Conservation (phyloP, 2,797 vertebrate species). For the Dallia pectoralis region DNA sequence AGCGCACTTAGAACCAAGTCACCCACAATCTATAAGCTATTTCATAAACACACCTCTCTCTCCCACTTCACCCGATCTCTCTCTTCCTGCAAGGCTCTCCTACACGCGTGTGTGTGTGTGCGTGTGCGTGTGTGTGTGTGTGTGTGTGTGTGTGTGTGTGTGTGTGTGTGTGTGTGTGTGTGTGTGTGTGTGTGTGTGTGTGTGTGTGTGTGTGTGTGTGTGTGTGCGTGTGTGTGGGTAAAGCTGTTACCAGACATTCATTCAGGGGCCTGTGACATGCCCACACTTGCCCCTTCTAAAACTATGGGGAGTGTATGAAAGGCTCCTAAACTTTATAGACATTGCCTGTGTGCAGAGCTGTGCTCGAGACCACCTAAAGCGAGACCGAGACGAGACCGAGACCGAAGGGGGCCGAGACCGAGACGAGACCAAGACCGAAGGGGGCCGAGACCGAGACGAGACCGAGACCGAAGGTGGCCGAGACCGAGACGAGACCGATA, state of each 20-base stretch:
- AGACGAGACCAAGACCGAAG: too few relatives aligned
- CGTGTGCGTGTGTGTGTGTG: too few relatives aligned
- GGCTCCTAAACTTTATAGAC: neutral
- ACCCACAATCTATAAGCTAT: neutral
- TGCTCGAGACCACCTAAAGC: too few relatives aligned
- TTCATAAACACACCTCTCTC: neutral
- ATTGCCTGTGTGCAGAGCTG: neutral
- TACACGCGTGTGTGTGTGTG: too few relatives aligned
- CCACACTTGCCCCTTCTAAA: conserved; percentile 64
- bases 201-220: too few relatives aligned
- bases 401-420: too few relatives aligned
- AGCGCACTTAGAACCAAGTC: neutral
- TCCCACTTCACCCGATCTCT: neutral
- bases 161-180: too few relatives aligned
- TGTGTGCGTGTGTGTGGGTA: neutral
- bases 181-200: neutral
- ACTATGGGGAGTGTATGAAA: conserved; percentile 37
- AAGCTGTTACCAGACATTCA: conserved; percentile 62
- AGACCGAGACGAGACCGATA: too few relatives aligned
- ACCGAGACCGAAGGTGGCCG: too few relatives aligned
- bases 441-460: too few relatives aligned
- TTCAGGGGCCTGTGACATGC: conserved; percentile 57
- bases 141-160: neutral
- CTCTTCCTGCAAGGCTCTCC: neutral
- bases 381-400: too few relatives aligned